Evolutionary conservation across 2,113 vertebrate genomes (phyloP).

Genomic region (Nanorana parkeri): DNA sequence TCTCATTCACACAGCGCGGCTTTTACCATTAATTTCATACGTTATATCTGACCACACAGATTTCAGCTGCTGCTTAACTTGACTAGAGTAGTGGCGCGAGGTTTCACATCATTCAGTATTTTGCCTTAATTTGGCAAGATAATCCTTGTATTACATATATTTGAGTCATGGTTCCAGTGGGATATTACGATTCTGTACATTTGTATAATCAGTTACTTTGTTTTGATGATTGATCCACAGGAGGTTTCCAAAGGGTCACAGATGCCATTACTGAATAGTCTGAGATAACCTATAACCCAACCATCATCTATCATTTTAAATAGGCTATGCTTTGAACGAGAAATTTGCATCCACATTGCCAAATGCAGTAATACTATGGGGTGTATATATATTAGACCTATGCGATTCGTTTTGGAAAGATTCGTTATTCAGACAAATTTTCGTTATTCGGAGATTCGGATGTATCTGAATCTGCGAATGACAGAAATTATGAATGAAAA

Average conservation of each 20-base stretch:
- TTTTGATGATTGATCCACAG: conserved; percentile 34
- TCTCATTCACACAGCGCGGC: no score
- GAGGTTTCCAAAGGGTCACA: conserved; percentile 30
- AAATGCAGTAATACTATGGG: not conserved
- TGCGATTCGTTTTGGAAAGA: no score
- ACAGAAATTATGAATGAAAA: no score
- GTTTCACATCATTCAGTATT: no score
- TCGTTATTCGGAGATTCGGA: no score
- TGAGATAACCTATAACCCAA: conserved; percentile 48
- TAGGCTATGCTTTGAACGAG: not conserved
- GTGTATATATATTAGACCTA: not conserved
- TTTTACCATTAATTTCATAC: no score
- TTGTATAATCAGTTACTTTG: conserved; percentile 8
- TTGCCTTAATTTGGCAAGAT: no score
- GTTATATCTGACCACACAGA: no score
- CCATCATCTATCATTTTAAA: conserved; percentile 28
- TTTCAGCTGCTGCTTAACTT: no score
- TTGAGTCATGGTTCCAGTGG: not conserved
- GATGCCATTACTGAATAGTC: conserved; percentile 5
- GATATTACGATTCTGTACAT: not conserved
- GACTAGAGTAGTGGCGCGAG: no score
- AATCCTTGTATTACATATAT: not conserved
- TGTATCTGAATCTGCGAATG: no score
- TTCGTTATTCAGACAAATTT: no score
- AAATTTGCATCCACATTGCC: not conserved